Evolutionary conservation across 1,140 invertebrate species (phyloP).

Genomic region (Leptinotarsa lineolata): DNA sequence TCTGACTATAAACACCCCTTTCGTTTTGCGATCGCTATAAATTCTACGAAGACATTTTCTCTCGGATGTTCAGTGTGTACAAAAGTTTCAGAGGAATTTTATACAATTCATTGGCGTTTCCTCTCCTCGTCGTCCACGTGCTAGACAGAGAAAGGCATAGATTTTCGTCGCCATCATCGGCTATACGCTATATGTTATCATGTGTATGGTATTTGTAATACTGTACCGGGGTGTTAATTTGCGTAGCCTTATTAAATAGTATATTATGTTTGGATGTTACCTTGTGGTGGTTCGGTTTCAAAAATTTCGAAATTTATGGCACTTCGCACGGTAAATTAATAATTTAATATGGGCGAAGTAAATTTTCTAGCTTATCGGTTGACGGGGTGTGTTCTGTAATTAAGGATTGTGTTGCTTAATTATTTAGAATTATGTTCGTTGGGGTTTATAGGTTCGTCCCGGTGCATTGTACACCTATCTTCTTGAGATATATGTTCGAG

Average conservation of each 20-base stretch:
- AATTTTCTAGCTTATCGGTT: conserved; percentile 31
- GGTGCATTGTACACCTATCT: background rate
- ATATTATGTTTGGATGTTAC: conserved; percentile 54
- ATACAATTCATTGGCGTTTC: background rate
- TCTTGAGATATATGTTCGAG: background rate
- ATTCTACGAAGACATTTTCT: conserved; percentile 47
- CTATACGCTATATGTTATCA: conserved; percentile 48
- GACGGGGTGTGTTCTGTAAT: conserved; percentile 27
- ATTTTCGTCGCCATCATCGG: conserved; percentile 20
- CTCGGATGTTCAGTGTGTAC: conserved; percentile 31
- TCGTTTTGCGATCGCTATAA: conserved; percentile 48
- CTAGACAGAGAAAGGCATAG: background rate
- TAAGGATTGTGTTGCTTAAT: conserved; percentile 32
- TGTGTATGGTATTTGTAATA: conserved; percentile 53
- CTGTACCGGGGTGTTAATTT: conserved; percentile 52
- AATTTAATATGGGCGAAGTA: conserved; percentile 33
- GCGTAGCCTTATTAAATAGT: conserved; percentile 54
- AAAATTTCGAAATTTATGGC: conserved; percentile 51
- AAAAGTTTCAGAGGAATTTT: conserved; percentile 26
- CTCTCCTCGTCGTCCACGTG: background rate
- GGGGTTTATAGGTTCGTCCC: background rate
- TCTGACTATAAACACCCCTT: conserved; percentile 29
- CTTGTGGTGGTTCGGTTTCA: conserved; percentile 48
- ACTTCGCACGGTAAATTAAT: conserved; percentile 40
- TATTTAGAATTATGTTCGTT: conserved; percentile 25